Evolutionary conservation across 1,140 invertebrate genomes (phyloP).

Genomic region (Batillaria attramentaria): DNA sequence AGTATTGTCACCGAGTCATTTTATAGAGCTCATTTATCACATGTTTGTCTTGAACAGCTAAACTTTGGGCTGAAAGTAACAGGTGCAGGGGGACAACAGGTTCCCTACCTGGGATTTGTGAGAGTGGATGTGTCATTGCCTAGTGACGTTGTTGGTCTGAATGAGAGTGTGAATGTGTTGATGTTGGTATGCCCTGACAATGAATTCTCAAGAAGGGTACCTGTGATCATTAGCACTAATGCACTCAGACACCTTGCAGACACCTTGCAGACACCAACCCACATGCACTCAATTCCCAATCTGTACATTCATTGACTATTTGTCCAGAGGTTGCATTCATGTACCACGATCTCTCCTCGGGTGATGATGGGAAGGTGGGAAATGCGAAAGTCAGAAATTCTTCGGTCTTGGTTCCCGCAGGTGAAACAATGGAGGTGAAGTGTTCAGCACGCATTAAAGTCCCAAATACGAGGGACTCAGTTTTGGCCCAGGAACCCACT

Average conservation of each 20-base stretch:
- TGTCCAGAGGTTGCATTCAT: not conserved
- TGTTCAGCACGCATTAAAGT: not conserved
- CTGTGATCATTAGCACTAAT: not conserved
- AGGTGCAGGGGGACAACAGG: not conserved
- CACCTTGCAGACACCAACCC: not conserved
- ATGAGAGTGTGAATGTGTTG: not conserved
- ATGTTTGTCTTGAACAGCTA: not conserved
- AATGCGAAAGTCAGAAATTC: not conserved
- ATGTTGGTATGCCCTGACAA: not conserved
- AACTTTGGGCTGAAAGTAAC: not conserved
- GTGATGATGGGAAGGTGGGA: not conserved
- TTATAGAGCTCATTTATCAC: not conserved
- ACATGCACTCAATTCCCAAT: not conserved
- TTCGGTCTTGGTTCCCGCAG: not conserved
- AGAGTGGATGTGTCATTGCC: not conserved
- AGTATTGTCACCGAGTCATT: not conserved
- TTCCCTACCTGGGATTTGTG: not conserved
- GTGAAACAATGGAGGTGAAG: not conserved
- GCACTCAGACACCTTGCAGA: not conserved
- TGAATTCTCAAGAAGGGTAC: not conserved
- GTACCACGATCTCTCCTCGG: not conserved
- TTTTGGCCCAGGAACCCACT: not conserved
- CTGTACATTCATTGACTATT: not conserved
- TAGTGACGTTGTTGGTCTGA: not conserved
- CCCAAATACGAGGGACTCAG: not conserved